These are phyloP conservation scores for Eupithecia vulgata DNA, from an alignment of 2,888 invertebrate species.

Conservation along the genomic window DNA sequence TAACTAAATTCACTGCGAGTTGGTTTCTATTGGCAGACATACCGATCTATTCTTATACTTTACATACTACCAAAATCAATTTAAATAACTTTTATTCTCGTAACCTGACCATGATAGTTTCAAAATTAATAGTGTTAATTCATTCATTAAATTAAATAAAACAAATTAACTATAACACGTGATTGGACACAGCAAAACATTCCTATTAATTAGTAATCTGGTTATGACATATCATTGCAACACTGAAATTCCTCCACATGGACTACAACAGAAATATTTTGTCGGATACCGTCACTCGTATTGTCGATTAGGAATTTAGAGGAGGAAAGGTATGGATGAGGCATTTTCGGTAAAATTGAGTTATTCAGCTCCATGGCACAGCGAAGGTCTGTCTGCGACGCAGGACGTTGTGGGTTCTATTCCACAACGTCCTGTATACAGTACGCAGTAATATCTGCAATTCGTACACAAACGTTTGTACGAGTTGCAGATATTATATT, in stretches of 20 bases:
- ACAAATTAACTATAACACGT: neutral
- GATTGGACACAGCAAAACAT: neutral
- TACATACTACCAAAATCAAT: too few species aligned
- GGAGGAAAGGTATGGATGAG: slow-evolving; percentile 19
- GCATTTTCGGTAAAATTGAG: slow-evolving; percentile 7
- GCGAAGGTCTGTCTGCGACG: neutral
- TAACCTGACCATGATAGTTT: too few species aligned
- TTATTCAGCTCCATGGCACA: neutral
- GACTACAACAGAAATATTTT: slow-evolving; percentile 30
- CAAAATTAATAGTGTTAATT: neutral
- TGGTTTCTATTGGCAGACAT: too few species aligned
- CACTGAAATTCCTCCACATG: neutral
- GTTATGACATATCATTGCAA: slow-evolving; percentile 25
- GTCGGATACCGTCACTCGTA: slow-evolving; percentile 26
- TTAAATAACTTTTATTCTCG: too few species aligned
- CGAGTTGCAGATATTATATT: too few species aligned
- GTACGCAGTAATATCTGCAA: too few species aligned
- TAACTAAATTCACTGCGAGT: too few species aligned
- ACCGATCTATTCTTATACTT: too few species aligned
- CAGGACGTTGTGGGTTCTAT: neutral
- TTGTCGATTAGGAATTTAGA: slow-evolving; percentile 2
- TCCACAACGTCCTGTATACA: too few species aligned
- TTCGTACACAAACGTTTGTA: too few species aligned
- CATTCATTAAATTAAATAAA: neutral
- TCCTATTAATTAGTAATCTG: slow-evolving; percentile 21